phyloP scores from a whole-genome alignment of 2,113 vertebrate species.

The Lates calcarifer region DNA sequence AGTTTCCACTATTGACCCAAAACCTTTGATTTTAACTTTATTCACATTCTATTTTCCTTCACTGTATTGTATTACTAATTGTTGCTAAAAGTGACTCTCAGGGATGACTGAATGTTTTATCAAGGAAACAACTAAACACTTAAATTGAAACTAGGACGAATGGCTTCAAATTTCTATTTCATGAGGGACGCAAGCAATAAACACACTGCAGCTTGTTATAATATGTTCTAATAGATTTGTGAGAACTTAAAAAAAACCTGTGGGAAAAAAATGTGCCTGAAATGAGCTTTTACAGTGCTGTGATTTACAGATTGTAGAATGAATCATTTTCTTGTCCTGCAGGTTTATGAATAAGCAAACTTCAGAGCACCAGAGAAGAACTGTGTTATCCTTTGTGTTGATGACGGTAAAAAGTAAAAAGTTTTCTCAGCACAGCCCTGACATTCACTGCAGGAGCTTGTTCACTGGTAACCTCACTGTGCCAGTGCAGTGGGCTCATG shows the following conservation, averaged over 20 bases:
- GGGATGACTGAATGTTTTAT: background rate
- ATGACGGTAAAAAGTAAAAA: background rate
- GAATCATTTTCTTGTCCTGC: no score
- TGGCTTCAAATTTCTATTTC: background rate
- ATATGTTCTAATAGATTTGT: background rate
- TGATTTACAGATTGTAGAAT: no score
- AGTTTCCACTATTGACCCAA: background rate
- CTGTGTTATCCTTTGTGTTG: background rate
- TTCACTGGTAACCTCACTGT: background rate
- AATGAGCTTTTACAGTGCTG: no score
- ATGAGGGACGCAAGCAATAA: background rate
- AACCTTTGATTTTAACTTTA: background rate
- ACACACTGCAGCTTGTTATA: no score
- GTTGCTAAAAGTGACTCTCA: accelerated
- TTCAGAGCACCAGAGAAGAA: no score
- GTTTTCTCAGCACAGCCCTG: background rate
- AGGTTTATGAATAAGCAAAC: no score
- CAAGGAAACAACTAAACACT: background rate
- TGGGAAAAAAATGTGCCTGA: background rate
- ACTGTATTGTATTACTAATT: background rate
- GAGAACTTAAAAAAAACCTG: background rate
- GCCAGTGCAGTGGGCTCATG: background rate
- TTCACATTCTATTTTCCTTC: background rate
- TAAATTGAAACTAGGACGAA: background rate
- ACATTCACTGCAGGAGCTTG: background rate